Percentiles rank a stretch among this genome's conserved stretches.
phyloP scores from a whole-genome alignment of 1,140 invertebrate genomes.

The Drosophila pandora region DNA sequence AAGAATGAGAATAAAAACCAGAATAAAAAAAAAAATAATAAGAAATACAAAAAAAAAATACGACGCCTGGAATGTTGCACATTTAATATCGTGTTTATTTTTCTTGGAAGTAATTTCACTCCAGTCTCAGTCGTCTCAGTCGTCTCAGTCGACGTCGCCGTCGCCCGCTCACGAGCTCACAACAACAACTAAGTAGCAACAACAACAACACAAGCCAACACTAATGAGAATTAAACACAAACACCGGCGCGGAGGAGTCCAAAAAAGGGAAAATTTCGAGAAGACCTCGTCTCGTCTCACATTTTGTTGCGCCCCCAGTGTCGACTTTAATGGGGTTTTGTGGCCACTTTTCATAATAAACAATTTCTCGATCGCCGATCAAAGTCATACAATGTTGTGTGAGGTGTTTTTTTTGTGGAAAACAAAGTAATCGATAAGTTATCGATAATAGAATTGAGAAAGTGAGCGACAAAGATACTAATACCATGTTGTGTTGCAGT shows the following conservation, averaged over 20 bases:
- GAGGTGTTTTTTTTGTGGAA: too few relatives aligned
- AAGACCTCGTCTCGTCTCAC: background rate
- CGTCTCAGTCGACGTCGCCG: conserved; percentile 15
- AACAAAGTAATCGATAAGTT: too few relatives aligned
- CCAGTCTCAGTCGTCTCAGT: conserved; percentile 33
- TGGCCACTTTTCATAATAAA: background rate
- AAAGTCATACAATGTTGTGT: too few relatives aligned
- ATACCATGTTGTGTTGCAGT: too few relatives aligned
- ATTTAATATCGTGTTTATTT: conserved; percentile 81
- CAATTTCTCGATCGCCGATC: background rate
- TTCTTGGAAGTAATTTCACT: conserved; percentile 80
- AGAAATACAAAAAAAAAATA: conserved; percentile 24
- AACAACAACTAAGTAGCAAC: conserved; percentile 29
- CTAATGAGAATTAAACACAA: conserved; percentile 1
- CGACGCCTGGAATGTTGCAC: conserved; percentile 74
- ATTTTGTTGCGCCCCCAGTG: background rate
- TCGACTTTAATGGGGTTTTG: background rate
- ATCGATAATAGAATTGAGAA: too few relatives aligned
- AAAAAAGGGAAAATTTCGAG: background rate
- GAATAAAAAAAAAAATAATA: background rate
- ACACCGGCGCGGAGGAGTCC: background rate
- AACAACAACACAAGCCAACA: conserved; percentile 5
- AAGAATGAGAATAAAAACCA: conserved; percentile 10
- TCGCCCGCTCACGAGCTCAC: conserved; percentile 9
- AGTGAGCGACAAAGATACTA: too few relatives aligned